phyloP scores from a whole-genome alignment of 2,113 vertebrate genomes.

The Egretta garzetta region DNA sequence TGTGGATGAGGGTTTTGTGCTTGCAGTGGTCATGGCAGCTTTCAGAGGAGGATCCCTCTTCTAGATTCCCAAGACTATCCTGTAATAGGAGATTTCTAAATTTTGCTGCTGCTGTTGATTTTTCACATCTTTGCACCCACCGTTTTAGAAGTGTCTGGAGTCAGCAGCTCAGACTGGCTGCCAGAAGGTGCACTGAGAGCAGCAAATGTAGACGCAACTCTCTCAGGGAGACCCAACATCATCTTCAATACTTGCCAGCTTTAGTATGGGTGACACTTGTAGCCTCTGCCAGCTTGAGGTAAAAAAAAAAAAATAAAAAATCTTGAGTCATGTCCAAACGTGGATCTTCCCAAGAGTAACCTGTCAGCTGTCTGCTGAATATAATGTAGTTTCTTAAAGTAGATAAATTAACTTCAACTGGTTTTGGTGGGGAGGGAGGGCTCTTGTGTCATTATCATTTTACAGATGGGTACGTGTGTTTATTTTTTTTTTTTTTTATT shows the following conservation, averaged over 20 bases:
- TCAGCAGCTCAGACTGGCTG: conserved; percentile 13
- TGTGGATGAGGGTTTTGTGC: neutral
- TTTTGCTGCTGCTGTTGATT: neutral
- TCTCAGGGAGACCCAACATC: neutral
- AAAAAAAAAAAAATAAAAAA: neutral
- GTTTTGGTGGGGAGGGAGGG: neutral
- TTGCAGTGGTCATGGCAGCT: neutral
- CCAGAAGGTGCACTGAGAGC: conserved; percentile 24
- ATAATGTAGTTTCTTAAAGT: conserved; percentile 23
- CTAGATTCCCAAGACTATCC: neutral
- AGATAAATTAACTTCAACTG: conserved; percentile 54
- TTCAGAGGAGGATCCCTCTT: neutral
- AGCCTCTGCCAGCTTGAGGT: conserved; percentile 41
- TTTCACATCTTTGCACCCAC: conserved; percentile 10
- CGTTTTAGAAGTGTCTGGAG: neutral
- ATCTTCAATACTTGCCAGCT: neutral
- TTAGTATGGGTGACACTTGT: conserved; percentile 33
- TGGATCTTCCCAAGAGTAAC: conserved; percentile 33
- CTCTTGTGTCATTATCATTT: conserved; percentile 53
- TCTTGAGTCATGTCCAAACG: conserved; percentile 50
- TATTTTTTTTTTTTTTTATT: conserved; percentile 38
- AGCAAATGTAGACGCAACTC: conserved; percentile 32
- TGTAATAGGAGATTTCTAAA: neutral
- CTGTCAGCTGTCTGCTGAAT: conserved; percentile 53
- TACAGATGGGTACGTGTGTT: conserved; percentile 32